Conservation (phyloP, 2,113 vertebrate genomes). For the Solenodon paradoxus region DNA sequence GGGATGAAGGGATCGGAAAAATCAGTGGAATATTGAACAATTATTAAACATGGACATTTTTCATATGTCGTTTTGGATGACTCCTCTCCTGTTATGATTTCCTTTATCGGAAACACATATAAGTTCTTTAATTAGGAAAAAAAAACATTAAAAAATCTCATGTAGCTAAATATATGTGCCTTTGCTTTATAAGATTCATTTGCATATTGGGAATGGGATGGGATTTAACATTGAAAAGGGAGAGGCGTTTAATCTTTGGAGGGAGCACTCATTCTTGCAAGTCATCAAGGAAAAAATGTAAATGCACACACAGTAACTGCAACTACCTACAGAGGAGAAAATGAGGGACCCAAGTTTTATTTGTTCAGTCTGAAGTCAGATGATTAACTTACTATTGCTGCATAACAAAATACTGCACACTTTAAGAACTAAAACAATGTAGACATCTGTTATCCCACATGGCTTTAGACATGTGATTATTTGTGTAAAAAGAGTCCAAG, state of each 20-base stretch:
- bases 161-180: not conserved
- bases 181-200: not conserved
- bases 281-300: not conserved
- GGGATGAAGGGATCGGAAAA: no score
- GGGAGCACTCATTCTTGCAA: not conserved
- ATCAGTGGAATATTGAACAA: not conserved
- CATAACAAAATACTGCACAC: not conserved
- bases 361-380: not conserved
- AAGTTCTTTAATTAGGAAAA: not conserved
- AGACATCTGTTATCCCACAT: not conserved
- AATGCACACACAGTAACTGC: not conserved
- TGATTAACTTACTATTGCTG: not conserved
- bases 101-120: not conserved
- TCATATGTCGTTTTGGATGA: not conserved
- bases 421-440: not conserved
- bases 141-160: not conserved
- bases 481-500: not conserved
- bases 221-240: not conserved
- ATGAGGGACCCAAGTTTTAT: not conserved
- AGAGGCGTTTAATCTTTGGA: not conserved
- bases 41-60: not conserved
- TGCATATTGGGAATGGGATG: not conserved
- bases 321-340: not conserved
- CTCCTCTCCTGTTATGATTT: not conserved
- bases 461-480: not conserved